Base-by-base conservation (phyloP, 2,888 invertebrate genomes). In the Drosophila nr. perissopoda region DNA sequence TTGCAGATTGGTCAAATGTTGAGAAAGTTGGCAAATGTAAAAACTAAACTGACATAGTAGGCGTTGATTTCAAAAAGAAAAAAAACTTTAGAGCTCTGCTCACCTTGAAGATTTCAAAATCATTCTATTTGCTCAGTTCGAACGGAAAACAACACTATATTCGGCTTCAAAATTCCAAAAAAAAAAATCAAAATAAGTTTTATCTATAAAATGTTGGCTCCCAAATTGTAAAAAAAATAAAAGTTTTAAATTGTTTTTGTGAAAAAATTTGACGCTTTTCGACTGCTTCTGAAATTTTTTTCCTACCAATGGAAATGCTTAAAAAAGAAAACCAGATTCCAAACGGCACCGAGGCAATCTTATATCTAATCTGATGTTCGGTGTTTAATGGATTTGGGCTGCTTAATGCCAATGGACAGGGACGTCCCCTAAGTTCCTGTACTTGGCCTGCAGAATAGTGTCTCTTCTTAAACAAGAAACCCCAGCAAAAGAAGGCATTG, bases 1-100 rank as follows among this genome's bases (percentile, higher is more conserved):
- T 56, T 58, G 45, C 53, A 57, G 66, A 60, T 60, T 73, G 62
- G 34, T 72, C 64, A 72, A 62, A 66, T 65, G 72, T 73, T 74
- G 84, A 69, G 89, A 88, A 85, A 85, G 87, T 89, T 82, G 38
- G 62, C 48, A 68, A 52, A 60, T 52, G 29, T 34, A 52, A 29
- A 64, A 64, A 21, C 48, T 8, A 2, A 25, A 59, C 56, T 18
- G 40, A 8, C 40, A 86, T 27, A 86, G 83, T 80, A 78, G 83
- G 87, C 87, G 2, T 27, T 33, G 72, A 6, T 18, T 45, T 61
- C 18, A 7, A 13, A 29, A 7, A 3, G n/a, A 33, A 27, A 29
- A 29, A 7, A 48, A 34, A 34, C 16, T 8, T 13, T n/a, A 18
- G 2, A 25, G 4, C 29, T 34, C 34, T 25, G 2, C 10, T 8